phyloP scores from a whole-genome alignment of 2,888 invertebrate species.

The Malacosoma neustria region DNA sequence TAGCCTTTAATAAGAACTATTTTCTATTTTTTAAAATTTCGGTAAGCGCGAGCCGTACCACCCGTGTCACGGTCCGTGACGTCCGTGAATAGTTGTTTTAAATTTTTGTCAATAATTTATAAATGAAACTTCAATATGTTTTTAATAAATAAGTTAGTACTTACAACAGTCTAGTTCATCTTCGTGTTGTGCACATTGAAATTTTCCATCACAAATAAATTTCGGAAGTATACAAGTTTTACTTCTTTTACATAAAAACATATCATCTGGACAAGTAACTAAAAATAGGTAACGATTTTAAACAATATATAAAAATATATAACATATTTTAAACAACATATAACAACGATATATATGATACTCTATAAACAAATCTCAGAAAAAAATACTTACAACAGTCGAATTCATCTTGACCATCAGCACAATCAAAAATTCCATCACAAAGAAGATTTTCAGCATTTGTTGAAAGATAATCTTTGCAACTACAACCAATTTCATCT shows the following conservation, averaged over 20 bases:
- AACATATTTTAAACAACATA: too few relatives aligned
- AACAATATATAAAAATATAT: too few relatives aligned
- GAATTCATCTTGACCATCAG: slow-evolving; percentile 83
- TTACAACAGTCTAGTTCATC: slow-evolving; percentile 88
- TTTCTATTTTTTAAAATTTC: too few relatives aligned
- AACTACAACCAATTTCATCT: slow-evolving; percentile 84
- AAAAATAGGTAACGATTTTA: slow-evolving; percentile 15
- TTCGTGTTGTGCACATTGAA: slow-evolving; percentile 81
- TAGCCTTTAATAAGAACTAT: too few relatives aligned
- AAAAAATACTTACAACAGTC: slow-evolving; percentile 81
- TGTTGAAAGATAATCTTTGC: slow-evolving; percentile 78
- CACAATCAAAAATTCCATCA: slow-evolving; percentile 83
- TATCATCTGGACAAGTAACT: slow-evolving; percentile 74
- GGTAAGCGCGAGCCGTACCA: too few relatives aligned
- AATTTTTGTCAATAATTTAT: neutral
- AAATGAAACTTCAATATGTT: neutral
- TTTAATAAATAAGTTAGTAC: slow-evolving; percentile 31
- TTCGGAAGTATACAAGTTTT: slow-evolving; percentile 76
- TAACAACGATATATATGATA: too few relatives aligned
- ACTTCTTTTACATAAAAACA: slow-evolving; percentile 79
- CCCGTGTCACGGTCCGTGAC: too few relatives aligned
- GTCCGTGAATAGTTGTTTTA: too few relatives aligned
- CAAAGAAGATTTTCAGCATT: slow-evolving; percentile 77
- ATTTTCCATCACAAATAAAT: slow-evolving; percentile 77
- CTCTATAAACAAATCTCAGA: too few relatives aligned